phyloP scores from a whole-genome alignment of 1,140 invertebrate genomes.

The Caerostris darwini region DNA sequence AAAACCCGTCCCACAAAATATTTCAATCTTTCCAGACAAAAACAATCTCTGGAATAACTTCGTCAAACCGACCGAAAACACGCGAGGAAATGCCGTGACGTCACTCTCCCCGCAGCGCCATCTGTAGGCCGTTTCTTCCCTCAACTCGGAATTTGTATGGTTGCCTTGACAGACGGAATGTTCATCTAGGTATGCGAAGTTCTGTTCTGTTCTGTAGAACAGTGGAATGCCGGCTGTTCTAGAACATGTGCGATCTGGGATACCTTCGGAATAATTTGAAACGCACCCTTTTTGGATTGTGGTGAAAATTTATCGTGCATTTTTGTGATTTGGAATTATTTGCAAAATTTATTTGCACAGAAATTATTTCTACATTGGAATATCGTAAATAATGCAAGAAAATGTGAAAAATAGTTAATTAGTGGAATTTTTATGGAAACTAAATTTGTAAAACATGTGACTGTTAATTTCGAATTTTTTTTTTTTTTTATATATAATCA shows the following conservation, averaged over 20 bases:
- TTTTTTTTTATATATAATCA: too few relatives aligned
- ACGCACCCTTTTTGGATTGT: neutral
- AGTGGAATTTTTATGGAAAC: too few relatives aligned
- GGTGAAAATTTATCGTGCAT: neutral
- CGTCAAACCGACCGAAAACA: neutral
- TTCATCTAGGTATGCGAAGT: neutral
- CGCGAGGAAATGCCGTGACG: neutral
- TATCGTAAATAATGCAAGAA: too few relatives aligned
- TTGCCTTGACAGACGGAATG: neutral
- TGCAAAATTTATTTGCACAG: too few relatives aligned
- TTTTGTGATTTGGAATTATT: too few relatives aligned
- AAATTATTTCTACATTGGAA: too few relatives aligned
- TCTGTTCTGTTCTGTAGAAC: neutral
- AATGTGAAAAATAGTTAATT: too few relatives aligned
- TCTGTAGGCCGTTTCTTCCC: neutral
- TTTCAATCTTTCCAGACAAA: constrained; percentile 24
- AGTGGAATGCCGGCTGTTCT: neutral
- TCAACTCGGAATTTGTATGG: neutral
- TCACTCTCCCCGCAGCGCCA: neutral
- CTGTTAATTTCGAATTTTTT: too few relatives aligned
- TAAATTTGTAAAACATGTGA: too few relatives aligned
- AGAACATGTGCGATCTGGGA: neutral
- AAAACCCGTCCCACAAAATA: neutral
- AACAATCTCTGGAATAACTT: constrained; percentile 6
- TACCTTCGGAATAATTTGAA: too few relatives aligned